Evolutionary conservation across 1,140 invertebrate species (phyloP).

Genomic region (Stegodyphus dumicola): DNA sequence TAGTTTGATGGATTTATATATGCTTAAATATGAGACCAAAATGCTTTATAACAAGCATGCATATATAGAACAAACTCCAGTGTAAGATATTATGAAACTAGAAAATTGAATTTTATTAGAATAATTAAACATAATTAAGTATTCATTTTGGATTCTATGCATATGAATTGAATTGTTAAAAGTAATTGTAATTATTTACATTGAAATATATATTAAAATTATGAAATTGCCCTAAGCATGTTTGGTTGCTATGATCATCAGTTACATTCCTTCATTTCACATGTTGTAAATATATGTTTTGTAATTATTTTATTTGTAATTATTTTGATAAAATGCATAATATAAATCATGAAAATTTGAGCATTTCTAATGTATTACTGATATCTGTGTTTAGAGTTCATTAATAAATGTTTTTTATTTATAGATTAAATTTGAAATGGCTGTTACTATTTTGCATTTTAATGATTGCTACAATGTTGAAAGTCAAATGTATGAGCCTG

Average conservation of each 20-base stretch:
- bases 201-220: not conserved
- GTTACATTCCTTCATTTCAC: not conserved
- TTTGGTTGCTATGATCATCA: not conserved
- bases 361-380: not conserved
- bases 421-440: slow-evolving; percentile 13
- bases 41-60: too few species aligned
- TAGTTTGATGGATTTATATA: too few species aligned
- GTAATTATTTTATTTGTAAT: not conserved
- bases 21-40: too few species aligned
- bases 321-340: too few species aligned
- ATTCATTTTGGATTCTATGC: not conserved
- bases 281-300: not conserved
- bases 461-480: slow-evolving; percentile 96
- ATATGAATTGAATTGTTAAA: not conserved
- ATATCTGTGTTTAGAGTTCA: not conserved
- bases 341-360: not conserved
- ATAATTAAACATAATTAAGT: not conserved
- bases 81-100: too few species aligned
- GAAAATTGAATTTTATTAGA: too few species aligned
- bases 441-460: slow-evolving; percentile 79
- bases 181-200: not conserved
- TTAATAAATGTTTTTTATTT: not conserved
- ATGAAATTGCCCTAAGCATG: not conserved
- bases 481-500: slow-evolving; percentile 75
- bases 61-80: too few species aligned